Conservation (phyloP, 2,797 vertebrate genomes). For the Intellagama lesueurii region DNA sequence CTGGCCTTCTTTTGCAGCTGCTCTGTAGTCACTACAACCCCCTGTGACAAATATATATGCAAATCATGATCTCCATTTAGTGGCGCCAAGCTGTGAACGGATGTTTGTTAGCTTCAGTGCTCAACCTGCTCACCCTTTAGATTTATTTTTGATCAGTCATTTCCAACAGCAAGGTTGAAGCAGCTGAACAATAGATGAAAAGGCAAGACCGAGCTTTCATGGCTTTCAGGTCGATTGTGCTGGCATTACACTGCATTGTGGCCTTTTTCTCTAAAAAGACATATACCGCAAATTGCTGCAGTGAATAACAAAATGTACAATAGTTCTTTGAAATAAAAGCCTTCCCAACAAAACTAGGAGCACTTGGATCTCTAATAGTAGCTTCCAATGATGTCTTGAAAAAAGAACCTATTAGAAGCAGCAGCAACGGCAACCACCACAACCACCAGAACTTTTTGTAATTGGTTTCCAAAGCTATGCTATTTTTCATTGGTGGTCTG, state of each 20-base stretch:
- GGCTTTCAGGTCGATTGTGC: slow-evolving; percentile 45
- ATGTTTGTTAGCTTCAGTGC: slow-evolving; percentile 18
- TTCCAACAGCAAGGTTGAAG: slow-evolving; percentile 51
- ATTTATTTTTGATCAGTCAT: slow-evolving; percentile 46
- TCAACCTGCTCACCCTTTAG: slow-evolving; percentile 40
- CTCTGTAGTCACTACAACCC: not conserved
- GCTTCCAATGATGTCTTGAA: slow-evolving; percentile 35
- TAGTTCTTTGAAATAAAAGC: slow-evolving; percentile 33
- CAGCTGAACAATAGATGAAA: slow-evolving; percentile 51
- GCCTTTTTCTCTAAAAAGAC: slow-evolving; percentile 31
- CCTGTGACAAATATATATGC: not conserved
- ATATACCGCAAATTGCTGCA: not conserved
- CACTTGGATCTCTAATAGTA: slow-evolving; percentile 31
- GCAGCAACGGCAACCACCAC: not conserved
- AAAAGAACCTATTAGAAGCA: slow-evolving; percentile 42
- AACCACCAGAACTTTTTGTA: slow-evolving; percentile 15
- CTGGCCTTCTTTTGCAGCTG: not conserved
- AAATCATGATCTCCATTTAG: slow-evolving; percentile 44
- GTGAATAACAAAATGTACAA: not conserved
- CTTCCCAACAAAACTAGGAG: slow-evolving; percentile 22
- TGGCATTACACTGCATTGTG: slow-evolving; percentile 12
- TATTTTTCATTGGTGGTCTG: slow-evolving; percentile 35
- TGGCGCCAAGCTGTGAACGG: fast-evolving
- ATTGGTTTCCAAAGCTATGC: not conserved
- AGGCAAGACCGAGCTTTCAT: slow-evolving; percentile 39